These are phyloP conservation scores for Mesoclemmys tuberculata DNA, from an alignment of 2,113 vertebrate species.

Conservation along the genomic window DNA sequence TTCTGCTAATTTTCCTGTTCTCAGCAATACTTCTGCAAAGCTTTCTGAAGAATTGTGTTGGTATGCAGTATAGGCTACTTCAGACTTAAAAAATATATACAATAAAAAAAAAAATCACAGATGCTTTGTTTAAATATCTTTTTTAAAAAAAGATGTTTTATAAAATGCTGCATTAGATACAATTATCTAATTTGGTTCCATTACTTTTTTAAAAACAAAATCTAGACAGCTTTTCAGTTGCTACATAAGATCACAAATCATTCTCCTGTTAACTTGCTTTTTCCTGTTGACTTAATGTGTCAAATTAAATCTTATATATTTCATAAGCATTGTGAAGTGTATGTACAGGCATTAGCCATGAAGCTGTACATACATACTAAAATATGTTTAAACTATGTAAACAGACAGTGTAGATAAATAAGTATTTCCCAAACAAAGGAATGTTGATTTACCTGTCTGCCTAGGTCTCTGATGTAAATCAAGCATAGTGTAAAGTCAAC, in stretches of 20 bases:
- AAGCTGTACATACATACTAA: too few relatives aligned
- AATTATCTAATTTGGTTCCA: neutral
- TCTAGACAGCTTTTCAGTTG: neutral
- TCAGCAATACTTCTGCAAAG: slow-evolving; percentile 92
- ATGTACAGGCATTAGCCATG: too few relatives aligned
- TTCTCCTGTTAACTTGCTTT: neutral
- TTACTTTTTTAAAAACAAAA: neutral
- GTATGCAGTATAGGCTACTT: slow-evolving; percentile 80
- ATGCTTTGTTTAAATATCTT: neutral
- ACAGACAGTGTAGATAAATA: neutral
- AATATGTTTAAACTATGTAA: neutral
- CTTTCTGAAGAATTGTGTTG: slow-evolving; percentile 82
- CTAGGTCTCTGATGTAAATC: neutral
- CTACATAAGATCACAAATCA: neutral
- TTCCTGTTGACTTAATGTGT: neutral
- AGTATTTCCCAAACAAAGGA: neutral
- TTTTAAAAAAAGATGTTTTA: neutral
- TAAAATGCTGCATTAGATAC: neutral
- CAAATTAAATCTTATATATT: neutral
- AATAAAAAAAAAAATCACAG: neutral
- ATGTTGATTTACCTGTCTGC: neutral
- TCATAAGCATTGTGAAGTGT: neutral
- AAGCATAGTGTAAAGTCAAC: neutral
- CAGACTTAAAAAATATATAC: slow-evolving; percentile 74
- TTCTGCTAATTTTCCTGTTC: slow-evolving; percentile 92